phyloP scores from a whole-genome alignment of 2,797 vertebrate genomes.

The Odontamblyopus lacepedii region DNA sequence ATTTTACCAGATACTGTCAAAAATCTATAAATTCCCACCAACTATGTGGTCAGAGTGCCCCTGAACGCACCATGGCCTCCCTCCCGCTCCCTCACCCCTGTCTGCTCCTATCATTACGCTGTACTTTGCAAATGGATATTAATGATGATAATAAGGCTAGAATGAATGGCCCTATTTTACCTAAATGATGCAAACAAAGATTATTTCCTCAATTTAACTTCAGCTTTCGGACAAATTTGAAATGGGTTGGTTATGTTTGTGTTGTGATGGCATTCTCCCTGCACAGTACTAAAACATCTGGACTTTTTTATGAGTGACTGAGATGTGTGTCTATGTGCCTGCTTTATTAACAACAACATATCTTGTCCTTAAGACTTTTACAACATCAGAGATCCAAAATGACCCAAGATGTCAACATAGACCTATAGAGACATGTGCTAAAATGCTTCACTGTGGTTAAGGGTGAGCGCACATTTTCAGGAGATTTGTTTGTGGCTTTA shows the following conservation, averaged over 20 bases:
- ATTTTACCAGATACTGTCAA: constrained; percentile 6
- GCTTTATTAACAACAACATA: neutral
- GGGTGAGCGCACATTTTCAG: constrained; percentile 59
- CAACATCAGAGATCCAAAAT: neutral
- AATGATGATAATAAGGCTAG: constrained; percentile 43
- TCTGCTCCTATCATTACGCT: constrained; percentile 49
- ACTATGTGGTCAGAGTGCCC: constrained; percentile 24
- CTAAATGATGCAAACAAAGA: constrained; percentile 28
- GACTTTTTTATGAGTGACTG: constrained; percentile 15
- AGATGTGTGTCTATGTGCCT: constrained; percentile 22
- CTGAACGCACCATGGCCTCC: constrained; percentile 21
- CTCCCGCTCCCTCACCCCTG: constrained; percentile 23
- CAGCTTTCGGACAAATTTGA: constrained; percentile 16
- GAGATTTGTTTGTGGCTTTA: constrained; percentile 64
- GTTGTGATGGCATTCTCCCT: constrained; percentile 8
- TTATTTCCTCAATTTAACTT: constrained; percentile 35
- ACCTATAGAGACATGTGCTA: constrained; percentile 53
- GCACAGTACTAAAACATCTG: constrained; percentile 20
- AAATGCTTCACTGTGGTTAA: constrained; percentile 63
- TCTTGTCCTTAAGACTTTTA: constrained; percentile 2
- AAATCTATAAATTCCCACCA: neutral
- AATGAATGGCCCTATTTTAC: constrained; percentile 30
- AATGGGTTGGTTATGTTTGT: constrained; percentile 33
- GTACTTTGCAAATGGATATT: constrained; percentile 36
- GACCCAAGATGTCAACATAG: constrained; percentile 24